Conservation (phyloP, 2,888 invertebrate genomes). For the Lithosia quadra region DNA sequence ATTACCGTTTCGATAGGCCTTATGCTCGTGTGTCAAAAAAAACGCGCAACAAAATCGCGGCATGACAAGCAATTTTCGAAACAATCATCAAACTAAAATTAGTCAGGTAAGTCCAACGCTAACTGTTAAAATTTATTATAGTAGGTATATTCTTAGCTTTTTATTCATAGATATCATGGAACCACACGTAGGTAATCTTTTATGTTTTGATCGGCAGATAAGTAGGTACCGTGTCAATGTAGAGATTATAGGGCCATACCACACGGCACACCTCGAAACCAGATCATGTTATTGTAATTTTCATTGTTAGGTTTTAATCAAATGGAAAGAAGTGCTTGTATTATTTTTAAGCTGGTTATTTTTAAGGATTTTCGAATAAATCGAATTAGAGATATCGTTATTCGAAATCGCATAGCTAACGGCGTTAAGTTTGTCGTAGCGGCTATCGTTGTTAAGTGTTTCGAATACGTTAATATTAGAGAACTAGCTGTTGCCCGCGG, state of each 20-base stretch:
- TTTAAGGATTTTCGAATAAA: too few relatives aligned
- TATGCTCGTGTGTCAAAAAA: background rate
- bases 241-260: background rate
- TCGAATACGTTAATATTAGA: too few relatives aligned
- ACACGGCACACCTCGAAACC: slow-evolving; percentile 3
- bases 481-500: too few relatives aligned
- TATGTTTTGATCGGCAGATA: background rate
- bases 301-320: too few relatives aligned
- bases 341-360: too few relatives aligned
- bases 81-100: background rate
- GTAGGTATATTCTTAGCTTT: background rate
- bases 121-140: slow-evolving; percentile 10
- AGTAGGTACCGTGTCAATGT: background rate
- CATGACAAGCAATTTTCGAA: background rate
- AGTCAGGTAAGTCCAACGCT: background rate
- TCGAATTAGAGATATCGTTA: too few relatives aligned
- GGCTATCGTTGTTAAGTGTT: too few relatives aligned
- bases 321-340: too few relatives aligned
- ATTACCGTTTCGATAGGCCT: background rate
- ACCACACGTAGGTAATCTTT: background rate
- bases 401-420: too few relatives aligned
- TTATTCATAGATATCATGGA: background rate
- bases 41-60: too few relatives aligned
- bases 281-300: background rate
- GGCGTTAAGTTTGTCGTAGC: too few relatives aligned